phyloP scores from a whole-genome alignment of 2,113 vertebrate species.

The Corvus moneduloides region DNA sequence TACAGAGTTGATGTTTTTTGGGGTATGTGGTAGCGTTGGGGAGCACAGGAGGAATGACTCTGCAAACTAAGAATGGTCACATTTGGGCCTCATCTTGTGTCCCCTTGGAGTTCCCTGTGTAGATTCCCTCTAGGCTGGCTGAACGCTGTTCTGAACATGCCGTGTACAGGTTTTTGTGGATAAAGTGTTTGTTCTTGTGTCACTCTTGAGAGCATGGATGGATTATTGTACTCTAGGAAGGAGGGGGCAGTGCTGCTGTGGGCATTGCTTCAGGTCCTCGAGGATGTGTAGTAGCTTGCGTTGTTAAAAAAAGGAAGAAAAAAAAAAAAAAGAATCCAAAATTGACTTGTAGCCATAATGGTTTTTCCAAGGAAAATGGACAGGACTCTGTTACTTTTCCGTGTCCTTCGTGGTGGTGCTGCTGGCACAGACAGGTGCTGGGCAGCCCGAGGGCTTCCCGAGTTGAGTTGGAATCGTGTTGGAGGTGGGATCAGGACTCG shows the following conservation, averaged over 20 bases:
- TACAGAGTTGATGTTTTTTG: slow-evolving; percentile 54
- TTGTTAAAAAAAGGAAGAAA: not conserved
- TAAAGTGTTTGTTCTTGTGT: slow-evolving; percentile 64
- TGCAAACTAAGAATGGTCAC: not conserved
- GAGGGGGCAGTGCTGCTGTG: slow-evolving; percentile 29
- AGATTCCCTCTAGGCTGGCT: slow-evolving; percentile 48
- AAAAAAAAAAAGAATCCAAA: not conserved
- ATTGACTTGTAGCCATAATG: slow-evolving; percentile 44
- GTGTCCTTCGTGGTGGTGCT: not conserved
- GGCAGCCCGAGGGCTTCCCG: not conserved
- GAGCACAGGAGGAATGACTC: slow-evolving; percentile 28
- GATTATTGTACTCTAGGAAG: slow-evolving; percentile 52
- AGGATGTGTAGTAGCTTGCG: slow-evolving; percentile 50
- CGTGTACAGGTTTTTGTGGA: slow-evolving; percentile 66
- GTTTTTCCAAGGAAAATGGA: slow-evolving; percentile 10
- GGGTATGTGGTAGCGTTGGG: slow-evolving; percentile 38
- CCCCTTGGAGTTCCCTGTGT: slow-evolving; percentile 38
- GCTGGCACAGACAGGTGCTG: not conserved
- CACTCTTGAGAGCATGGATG: slow-evolving; percentile 63
- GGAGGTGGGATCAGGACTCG: not conserved
- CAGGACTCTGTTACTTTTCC: not conserved
- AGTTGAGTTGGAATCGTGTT: not conserved
- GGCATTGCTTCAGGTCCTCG: slow-evolving; percentile 50
- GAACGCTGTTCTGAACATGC: slow-evolving; percentile 44
- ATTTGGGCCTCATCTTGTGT: not conserved